Evolutionary conservation across 2,888 invertebrate genomes (phyloP), one percentile per base, ranked within the genome.

Genomic region (Morpho deidamia): DNA sequence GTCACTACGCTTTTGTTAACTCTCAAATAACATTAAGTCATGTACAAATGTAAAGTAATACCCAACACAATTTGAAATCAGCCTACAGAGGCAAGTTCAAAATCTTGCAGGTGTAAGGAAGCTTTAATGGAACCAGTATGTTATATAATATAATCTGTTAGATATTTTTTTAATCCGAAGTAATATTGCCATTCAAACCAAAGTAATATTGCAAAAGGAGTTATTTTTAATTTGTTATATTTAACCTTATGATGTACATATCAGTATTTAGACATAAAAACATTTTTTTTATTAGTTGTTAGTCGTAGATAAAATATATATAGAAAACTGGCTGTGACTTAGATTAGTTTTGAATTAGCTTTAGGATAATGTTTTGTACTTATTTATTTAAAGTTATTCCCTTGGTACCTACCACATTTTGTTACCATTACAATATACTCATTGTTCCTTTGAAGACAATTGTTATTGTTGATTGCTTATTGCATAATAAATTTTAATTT

Each of bases 261-360:
- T 62, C 63, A 63, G 63, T 65, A 65, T 65, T 65, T 58, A 53
- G 40, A 54, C 42, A 53, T 41, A 43, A 23, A 41, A 48, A 12
- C 8, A 9, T 54, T 56, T 39, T 12, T 46, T 12, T 44, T 49
- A 10, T 52, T 41, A 39, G 37, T 11, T 32, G 43, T 12, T 35
- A 35, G 35, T 50, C 11, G 23, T 50, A 50, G 9, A n/a, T 46
- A n/a, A 14, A 52, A 11, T 35, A 47, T 11, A 7, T 11, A 44
- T 51, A 37, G 37, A 53, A 40, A 45, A 42, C 60, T 55, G 65
- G 67, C 65, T 67, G 65, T 67, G 65, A 67, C 42, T 62, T 59
- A 60, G 37, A 52, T 50, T 55, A 46, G 46, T 38, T 50, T 43
- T 42, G 42, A 33, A 42, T 48, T 23, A 53, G 40, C 39, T 33